These are phyloP conservation scores for Odontocolon sp. DNA, from an alignment of 2,888 invertebrate species.

Conservation along the genomic window DNA sequence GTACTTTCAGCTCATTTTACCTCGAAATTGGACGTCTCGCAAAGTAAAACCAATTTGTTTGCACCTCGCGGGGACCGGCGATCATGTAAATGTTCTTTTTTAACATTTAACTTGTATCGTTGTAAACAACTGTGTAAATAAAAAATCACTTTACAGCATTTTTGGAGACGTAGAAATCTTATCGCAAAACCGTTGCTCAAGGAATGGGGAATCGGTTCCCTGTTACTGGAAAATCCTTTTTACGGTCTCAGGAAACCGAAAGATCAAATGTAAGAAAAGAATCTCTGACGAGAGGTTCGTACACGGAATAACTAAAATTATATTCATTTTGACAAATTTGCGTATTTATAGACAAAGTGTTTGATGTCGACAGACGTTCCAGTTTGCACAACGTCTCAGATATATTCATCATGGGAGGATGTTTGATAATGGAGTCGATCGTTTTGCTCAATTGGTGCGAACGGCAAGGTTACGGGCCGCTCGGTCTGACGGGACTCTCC, in stretches of 20 bases:
- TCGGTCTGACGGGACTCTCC: slow-evolving; percentile 97
- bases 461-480: slow-evolving; percentile 93
- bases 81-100: slow-evolving; percentile 88
- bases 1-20: slow-evolving; percentile 92
- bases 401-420: slow-evolving; percentile 99
- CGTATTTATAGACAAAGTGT: slow-evolving; percentile 46
- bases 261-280: slow-evolving; percentile 88
- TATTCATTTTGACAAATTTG: slow-evolving; percentile 22
- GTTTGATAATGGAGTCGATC: slow-evolving; percentile 95
- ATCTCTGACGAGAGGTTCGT: slow-evolving; percentile 61
- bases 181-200: slow-evolving; percentile 96
- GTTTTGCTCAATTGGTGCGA: slow-evolving; percentile 97
- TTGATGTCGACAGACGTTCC: slow-evolving; percentile 86
- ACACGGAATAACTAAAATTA: slow-evolving; percentile 11
- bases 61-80: slow-evolving; percentile 98
- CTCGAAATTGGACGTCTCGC: slow-evolving; percentile 88
- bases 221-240: slow-evolving; percentile 98
- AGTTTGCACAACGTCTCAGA: slow-evolving; percentile 97
- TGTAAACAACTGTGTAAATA: too few relatives aligned
- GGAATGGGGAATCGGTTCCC: slow-evolving; percentile 94
- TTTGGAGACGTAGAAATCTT: slow-evolving; percentile 93
- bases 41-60: slow-evolving; percentile 92
- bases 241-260: slow-evolving; percentile 94
- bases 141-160: slow-evolving; percentile 84
- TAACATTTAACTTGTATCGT: slow-evolving; percentile 12